Evolutionary conservation across 2,113 vertebrate species (phyloP), one percentile per base, ranked within the genome.

Genomic region (Pollachius pollachius): DNA sequence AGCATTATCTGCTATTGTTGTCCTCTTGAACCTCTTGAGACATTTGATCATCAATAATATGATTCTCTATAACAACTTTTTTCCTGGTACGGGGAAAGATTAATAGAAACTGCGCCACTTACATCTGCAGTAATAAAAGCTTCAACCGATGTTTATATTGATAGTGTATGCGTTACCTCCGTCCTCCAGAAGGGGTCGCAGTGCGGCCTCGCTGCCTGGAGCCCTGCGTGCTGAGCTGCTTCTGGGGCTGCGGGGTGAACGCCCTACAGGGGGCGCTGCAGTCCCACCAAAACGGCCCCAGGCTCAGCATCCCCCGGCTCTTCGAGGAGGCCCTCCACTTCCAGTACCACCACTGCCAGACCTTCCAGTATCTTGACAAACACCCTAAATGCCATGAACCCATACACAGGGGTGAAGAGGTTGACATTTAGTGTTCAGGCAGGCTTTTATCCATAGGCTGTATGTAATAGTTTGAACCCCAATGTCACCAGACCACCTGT

Each of bases 171-270:
- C 17, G 41, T 21, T 0, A 0, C 0, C 15, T 52, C 7, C 9
- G 41, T 3, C 9, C 72, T 75, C 13, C 69, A 99, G 97, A 85
- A n/a, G 95, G 97, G 2, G 69, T 95, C 13, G 80, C 77, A 0
- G 52, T 99, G 89, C 90, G 62, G 62, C 87, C 92, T 2, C 88
- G 91, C 62, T 99, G 97, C 61, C 90, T 98, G 81, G 94, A 96
- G 88, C 90, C 95, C 2, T 95, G 95, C 74, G 65, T 92, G 58
- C 92, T 99, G 0, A 96, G 89, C 1, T 97, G 94, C 87, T 98
- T 95, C 84, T 99, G 97, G 97, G 97, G 96, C 41, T 98, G 96
- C 85, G 92, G 88, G 1, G 90, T 97, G 30, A 86, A 89, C 18
- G 94, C 90, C 15, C 81, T 99, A n/a, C 93, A 98, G 0, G 85